Base-by-base conservation (phyloP, 2,113 vertebrate genomes). In the Bothrops jararaca region DNA sequence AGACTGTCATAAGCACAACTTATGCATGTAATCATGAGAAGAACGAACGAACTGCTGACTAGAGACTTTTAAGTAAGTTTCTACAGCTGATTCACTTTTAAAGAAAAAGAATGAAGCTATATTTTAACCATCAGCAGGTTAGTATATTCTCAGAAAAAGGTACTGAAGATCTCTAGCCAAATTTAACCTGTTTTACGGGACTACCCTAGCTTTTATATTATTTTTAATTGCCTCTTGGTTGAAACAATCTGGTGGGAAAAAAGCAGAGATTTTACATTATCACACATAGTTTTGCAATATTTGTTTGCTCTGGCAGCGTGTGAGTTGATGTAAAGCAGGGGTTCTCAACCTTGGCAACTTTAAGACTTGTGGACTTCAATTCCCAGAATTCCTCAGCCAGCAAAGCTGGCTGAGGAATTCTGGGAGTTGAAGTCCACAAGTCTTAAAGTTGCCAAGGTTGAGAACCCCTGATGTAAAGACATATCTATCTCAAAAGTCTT, bases 11-110 rank as follows among this genome's bases (percentile, higher is more conserved):
- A 95, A 97, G 96, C 92, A 97, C 96, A 97, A 93, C 54, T 86
- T 90, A 95, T 95, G 96, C 95, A 95, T 92, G 93, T 96, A 92
- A 94, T 86, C 91, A 94, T 93, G 97, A 96, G 96, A 97, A 94
- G 69, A 90, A 90, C 89, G 94, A 97, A 96, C 97, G 96, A 97
- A 97, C 92, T 91, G 92, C 90, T 95, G 94, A 91, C 89, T 91
- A 89, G 92, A 93, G 60, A 96, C 95, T 95, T 95, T 90, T 95
- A 96, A 97, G 93, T 94, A 91, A 97, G 95, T 97, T 94, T 95
- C 92, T 95, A 60, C 93, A 94, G 80, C 48, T 92, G 89, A 95
- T 96, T 97, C 95, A 91, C 95, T 96, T 97, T 92, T 93, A 92
- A 92, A 92, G 85, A 92, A 91, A 91, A 39, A 90, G 90, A 90